Base-by-base conservation (phyloP, 2,113 vertebrate genomes). In the Brachyhypopomus gauderio region DNA sequence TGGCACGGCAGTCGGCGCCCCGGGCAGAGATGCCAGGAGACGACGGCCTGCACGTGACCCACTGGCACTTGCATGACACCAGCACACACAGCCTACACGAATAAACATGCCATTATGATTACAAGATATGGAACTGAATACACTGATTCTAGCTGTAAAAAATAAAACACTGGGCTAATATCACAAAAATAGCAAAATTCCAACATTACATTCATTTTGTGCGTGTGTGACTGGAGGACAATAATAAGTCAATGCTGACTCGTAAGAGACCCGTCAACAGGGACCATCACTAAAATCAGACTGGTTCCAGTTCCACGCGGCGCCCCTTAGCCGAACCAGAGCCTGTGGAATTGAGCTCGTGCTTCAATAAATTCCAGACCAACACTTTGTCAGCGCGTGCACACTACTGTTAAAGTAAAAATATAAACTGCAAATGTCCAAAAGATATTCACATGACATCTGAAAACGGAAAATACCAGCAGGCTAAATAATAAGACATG, bases 11-110 rank as follows among this genome's bases (percentile, higher is more conserved):
- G 22, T 20, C 66, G 3, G 30, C 19, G 66, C 30, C 19, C 16
- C 66, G n/a, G 66, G 34, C 66, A 70, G 34, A 70, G 7, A 41
- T 41, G 36, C 66, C 34, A 36, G 64, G 9, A 67, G 64, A 67
- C 64, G 5, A 67, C 4, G 23, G 23, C 62, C 30, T 19, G 3
- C 34, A 19, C 5, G 23, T 36, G 64, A 67, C 62, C 25, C 62
- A 30, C 19, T 41, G 34, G 38, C 66, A 22, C 66, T n/a, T 11
- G 34, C 5, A 20, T 22, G 66, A 12, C 66, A 38, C 34, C 66
- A 67, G 16, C 14, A 22, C 2, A 64, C 25, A 17, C 11, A 52
- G 12, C 45, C 45, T 52, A 52, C 20, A 27, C 8, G 25, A 63
- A 63, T 25, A 59, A n/a, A 22, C 23, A 11, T 14, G 25, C 4